These are phyloP conservation scores for Polypterus senegalus DNA, from an alignment of 2,113 vertebrate species.

Conservation along the genomic window DNA sequence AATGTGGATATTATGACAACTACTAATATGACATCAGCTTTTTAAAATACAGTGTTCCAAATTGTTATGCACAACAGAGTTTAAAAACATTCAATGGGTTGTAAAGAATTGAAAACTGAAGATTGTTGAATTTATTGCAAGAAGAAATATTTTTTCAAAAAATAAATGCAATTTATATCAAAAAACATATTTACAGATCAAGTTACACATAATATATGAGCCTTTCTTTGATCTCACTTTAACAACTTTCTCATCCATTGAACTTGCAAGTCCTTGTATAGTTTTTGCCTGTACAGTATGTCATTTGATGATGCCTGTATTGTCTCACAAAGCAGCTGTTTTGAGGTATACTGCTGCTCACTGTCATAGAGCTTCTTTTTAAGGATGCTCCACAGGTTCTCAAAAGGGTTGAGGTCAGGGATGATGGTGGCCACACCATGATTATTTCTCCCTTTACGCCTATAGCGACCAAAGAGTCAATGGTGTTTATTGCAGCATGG, in stretches of 20 bases:
- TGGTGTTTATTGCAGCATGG: slow-evolving; percentile 7
- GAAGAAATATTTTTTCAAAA: too few relatives aligned
- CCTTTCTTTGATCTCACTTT: slow-evolving; percentile 10
- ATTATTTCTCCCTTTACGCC: slow-evolving; percentile 6
- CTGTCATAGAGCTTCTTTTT: too few relatives aligned
- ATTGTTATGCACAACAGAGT: too few relatives aligned
- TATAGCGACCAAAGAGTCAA: slow-evolving; percentile 6
- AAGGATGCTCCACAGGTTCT: slow-evolving; percentile 15
- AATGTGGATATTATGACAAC: too few relatives aligned
- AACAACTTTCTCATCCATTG: slow-evolving; percentile 17
- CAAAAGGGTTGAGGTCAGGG: slow-evolving; percentile 13
- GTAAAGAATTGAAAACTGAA: too few relatives aligned
- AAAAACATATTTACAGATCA: too few relatives aligned
- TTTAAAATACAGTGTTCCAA: too few relatives aligned
- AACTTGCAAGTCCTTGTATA: slow-evolving; percentile 14
- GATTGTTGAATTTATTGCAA: too few relatives aligned
- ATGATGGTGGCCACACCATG: slow-evolving; percentile 11
- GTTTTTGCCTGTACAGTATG: slow-evolving; percentile 11
- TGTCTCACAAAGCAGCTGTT: slow-evolving; percentile 16
- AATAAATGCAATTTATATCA: too few relatives aligned
- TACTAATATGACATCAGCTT: too few relatives aligned
- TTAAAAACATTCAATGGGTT: too few relatives aligned
- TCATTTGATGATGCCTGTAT: slow-evolving; percentile 12
- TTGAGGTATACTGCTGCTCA: not conserved
- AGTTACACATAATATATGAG: too few relatives aligned